Percentiles rank a stretch among this genome's conserved stretches.
phyloP scores from a whole-genome alignment of 1,140 invertebrate genomes.

The Condylostylus longicornis region DNA sequence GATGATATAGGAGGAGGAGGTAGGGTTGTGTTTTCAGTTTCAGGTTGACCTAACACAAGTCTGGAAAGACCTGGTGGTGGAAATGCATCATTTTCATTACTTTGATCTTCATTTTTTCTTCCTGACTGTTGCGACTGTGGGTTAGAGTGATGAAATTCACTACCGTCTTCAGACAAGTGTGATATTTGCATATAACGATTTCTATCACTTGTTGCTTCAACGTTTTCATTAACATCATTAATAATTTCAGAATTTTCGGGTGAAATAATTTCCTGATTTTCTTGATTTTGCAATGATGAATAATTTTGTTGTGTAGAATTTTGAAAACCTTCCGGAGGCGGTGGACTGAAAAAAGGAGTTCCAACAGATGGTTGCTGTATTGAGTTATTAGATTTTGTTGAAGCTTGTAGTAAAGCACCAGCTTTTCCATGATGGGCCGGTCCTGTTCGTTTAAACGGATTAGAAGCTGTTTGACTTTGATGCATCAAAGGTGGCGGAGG shows the following conservation, averaged over 20 bases:
- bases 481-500: conserved; percentile 5
- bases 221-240: conserved; percentile 9
- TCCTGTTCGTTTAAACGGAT: conserved; percentile 30
- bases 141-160: conserved; percentile 9
- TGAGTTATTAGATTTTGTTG: conserved; percentile 8
- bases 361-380: conserved; percentile 1
- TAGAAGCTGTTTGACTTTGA: conserved; percentile 6
- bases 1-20: conserved; percentile 20
- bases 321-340: conserved; percentile 10
- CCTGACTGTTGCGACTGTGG: conserved; percentile 11
- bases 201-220: conserved; percentile 36
- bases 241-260: conserved; percentile 2
- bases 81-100: conserved; percentile 33
- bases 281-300: conserved; percentile 39
- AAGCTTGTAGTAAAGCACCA: conserved; percentile 17
- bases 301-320: conserved; percentile 8
- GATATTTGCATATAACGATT: conserved; percentile 58
- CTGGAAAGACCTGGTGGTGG: conserved; percentile 44
- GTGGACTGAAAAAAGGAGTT: conserved; percentile 6
- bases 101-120: conserved; percentile 8
- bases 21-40: conserved; percentile 36
- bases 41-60: conserved; percentile 47
- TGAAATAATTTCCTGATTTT: conserved; percentile 11
- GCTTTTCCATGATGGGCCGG: conserved; percentile 28
- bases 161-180: conserved; percentile 44